Conservation (phyloP, 1,140 invertebrate species). For the Euura lappo region DNA sequence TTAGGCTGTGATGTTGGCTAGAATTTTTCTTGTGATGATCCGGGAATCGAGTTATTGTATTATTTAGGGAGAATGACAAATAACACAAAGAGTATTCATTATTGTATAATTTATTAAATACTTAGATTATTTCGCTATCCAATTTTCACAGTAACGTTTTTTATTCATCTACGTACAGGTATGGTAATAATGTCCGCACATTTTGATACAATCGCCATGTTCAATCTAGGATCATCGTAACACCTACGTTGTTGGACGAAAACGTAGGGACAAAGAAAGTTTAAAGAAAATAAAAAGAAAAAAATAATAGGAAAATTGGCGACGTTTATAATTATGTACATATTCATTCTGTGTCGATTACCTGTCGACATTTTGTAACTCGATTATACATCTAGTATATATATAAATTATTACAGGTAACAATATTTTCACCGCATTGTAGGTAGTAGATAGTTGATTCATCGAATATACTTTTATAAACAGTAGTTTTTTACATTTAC, state of each 20-base stretch:
- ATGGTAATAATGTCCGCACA: not conserved
- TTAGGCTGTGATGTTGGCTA: no score
- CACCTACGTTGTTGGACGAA: no score
- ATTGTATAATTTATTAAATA: conserved; percentile 8
- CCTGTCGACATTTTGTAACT: not conserved
- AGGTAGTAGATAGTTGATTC: not conserved
- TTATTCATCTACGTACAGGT: not conserved
- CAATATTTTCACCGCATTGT: not conserved
- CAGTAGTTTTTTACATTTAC: not conserved
- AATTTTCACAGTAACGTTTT: not conserved
- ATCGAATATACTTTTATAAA: not conserved
- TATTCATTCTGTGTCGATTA: not conserved
- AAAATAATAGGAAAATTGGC: no score
- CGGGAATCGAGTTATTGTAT: no score
- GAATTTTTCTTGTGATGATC: no score
- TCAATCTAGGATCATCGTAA: no score
- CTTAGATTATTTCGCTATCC: not conserved
- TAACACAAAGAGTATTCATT: not conserved
- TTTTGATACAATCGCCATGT: not conserved
- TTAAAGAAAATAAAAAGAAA: no score
- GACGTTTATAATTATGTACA: not conserved
- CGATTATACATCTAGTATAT: no score
- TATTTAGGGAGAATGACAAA: no score
- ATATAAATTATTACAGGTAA: not conserved
- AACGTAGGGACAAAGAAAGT: no score